Evolutionary conservation across 2,797 vertebrate genomes (phyloP), one percentile per base, ranked within the genome.

Genomic region (Karalla daura): DNA sequence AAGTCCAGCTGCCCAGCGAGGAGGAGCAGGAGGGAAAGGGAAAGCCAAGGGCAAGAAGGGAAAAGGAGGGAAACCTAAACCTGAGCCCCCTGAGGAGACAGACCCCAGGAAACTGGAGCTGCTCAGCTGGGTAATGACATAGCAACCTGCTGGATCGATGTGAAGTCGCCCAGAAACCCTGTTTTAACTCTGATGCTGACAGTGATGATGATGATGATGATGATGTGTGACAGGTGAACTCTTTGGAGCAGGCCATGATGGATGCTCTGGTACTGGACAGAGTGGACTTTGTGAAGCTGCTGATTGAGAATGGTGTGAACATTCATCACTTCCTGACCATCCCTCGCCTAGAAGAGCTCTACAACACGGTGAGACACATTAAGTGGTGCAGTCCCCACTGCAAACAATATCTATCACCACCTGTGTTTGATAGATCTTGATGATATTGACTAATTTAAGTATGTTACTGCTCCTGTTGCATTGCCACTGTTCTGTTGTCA

Each of bases 311-410:
- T 0, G 98, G 98, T 14, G 98, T 99, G 69, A 98, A 97, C 68
- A 99, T 99, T 93, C 98, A 99, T 25, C 96, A 95, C 74, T 99
- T 99, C 71, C 96, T 99, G 65, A 99, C 97, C 43, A 99, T 99
- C 73, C 97, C 97, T 18, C 93, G 98, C 32, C 93, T 99, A 66
- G 98, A 99, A 90, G 98, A 99, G 63, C 90, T 99, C 33, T 99
- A 99, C 82, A 99, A 99, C 84, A 99, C 98, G 0, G 98, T 99
- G 81, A 91, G 94, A 30, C 28, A 30, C 28, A 30, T 10, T n/a
- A n/a, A n/a, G n/a, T n/a, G n/a, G n/a, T n/a, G n/a, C n/a, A n/a
- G n/a, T n/a, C n/a, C n/a, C n/a, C n/a, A n/a, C n/a, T n/a, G n/a
- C n/a, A n/a, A n/a, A n/a, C n/a, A n/a, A n/a, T n/a, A n/a, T n/a